Evolutionary conservation across 1,140 invertebrate species (phyloP), one percentile per base, ranked within the genome.

Genomic region (Brachionus angularis): DNA sequence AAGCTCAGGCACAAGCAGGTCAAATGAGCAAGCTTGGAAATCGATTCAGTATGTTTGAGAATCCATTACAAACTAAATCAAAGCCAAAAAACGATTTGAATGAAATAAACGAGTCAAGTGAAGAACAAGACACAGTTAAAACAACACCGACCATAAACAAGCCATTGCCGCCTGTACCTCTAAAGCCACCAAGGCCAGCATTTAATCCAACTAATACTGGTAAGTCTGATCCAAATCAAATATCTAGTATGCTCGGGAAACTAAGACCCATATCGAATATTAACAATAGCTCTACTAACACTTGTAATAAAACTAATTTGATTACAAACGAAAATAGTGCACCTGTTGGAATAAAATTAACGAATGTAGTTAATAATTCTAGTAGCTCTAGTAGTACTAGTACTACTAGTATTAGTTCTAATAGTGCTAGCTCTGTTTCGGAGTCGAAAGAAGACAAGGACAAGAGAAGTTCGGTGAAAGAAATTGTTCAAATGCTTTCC

Each of bases 1-100:
- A 55, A 21, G 29, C 33, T 3, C 52, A 14, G 1, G 18, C 14
- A 23, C 16, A 18, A 25, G 46, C 21, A 23, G 21, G 21, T 10
- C 16, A 29, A 5, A 46, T 16, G 1, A 64, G n/a, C 18, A 64
- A 64, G 5, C 29, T 64, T 0, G 61, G 0, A 2, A 49, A 33
- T 49, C 61, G 61, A 27, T 64, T 64, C 18, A 64, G 34, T 18
- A 64, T 64, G 61, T 64, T 64, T 27, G 61, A 64, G n/a, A n/a
- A n/a, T n/a, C n/a, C n/a, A n/a, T n/a, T n/a, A n/a, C n/a, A n/a
- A n/a, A n/a, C n/a, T n/a, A n/a, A n/a, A 21, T 27, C 36, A 31
- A 64, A 64, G 34, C 23, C 29, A 44, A 39, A 64, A 39, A 33
- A 29, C n/a, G 44, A 64, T 14, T 27, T 44, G 14, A 64, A 64